Base-by-base conservation (phyloP, 2,797 vertebrate species). In the Rhynchonycteris naso region DNA sequence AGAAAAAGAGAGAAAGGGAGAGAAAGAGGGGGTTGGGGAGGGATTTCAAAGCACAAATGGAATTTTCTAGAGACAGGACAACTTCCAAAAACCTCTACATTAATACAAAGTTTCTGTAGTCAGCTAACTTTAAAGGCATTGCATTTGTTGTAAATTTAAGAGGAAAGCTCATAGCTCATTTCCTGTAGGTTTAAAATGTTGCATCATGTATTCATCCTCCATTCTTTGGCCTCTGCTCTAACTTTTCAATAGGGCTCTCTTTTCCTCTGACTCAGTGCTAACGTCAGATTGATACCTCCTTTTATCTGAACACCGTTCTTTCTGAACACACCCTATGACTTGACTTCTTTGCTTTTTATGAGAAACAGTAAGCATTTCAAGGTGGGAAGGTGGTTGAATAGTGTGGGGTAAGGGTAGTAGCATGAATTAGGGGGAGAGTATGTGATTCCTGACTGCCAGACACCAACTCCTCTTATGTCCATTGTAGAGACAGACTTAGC, bases 331-430 rank as follows among this genome's bases (percentile, higher is more conserved):
- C 4, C 35, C 12, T 47, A 5, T 43, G n/a, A 28, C 1, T 69
- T 71, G 0, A 33, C 4, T 54, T 75, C 7, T 33, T 68, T 68
- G n/a, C 1, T 56, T 10, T 81, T 89, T 43, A 79, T 11, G 5
- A 4, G 22, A 82, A 38, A 52, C 13, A 66, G n/a, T 22, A 96
- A 58, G 5, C 2, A 74, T 68, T 52, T 26, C 10, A 76, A 69
- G 9, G 18, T 33, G 5, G 9, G 13, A 82, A n/a, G 3, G 14
- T 26, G 14, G 4, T 30, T 52, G 12, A 15, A 1, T 28, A 7
- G 3, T 24, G 33, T 43, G 3, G 5, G 13, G 2, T 5, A 28
- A 22, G 1, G 0, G 1, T 14, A 21, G 0, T 54, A 30, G 21
- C 58, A 0, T 33, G 7, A 28, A 12, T 33, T 19, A 18, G 1